Percentiles rank a stretch among this genome's conserved stretches.
Conservation (phyloP, 2,888 invertebrate genomes). For the Hermaeophaga mercurialis region DNA sequence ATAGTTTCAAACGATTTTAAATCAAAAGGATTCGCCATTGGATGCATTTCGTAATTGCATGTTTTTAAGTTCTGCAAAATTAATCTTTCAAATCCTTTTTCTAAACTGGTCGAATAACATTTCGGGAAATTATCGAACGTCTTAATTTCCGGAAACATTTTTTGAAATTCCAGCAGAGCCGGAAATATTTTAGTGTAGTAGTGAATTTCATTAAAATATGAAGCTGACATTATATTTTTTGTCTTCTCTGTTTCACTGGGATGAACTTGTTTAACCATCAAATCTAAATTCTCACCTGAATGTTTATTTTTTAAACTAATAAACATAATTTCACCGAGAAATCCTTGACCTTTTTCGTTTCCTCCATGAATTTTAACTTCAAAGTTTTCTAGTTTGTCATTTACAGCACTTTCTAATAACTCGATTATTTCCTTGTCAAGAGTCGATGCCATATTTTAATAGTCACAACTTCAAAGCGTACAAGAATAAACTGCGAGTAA, state of each 20-base stretch:
- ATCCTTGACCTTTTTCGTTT: no score
- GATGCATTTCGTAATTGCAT: slow-evolving; percentile 6
- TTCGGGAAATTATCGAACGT: background rate
- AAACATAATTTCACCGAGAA: no score
- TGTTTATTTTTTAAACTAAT: no score
- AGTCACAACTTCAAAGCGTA: no score
- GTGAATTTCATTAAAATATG: slow-evolving; percentile 21
- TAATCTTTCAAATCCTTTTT: background rate
- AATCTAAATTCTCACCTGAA: slow-evolving; percentile 1
- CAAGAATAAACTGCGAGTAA: no score
- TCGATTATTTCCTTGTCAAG: no score
- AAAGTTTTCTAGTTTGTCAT: no score
- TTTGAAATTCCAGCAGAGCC: slow-evolving; percentile 1
- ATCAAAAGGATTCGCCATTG: slow-evolving; percentile 24
- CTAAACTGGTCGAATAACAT: background rate
- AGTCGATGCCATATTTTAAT: no score
- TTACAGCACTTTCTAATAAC: no score
- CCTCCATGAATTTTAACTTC: no score
- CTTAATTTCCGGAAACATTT: background rate
- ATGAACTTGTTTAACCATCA: slow-evolving; percentile 6
- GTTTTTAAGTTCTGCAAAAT: slow-evolving; percentile 9
- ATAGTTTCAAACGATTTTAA: slow-evolving; percentile 34
- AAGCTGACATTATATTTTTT: slow-evolving; percentile 3
- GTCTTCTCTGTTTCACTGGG: background rate
- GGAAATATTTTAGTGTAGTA: slow-evolving; percentile 18